These are phyloP conservation scores for Choloepus didactylus DNA, from an alignment of 2,797 vertebrate genomes.

Conservation along the genomic window DNA sequence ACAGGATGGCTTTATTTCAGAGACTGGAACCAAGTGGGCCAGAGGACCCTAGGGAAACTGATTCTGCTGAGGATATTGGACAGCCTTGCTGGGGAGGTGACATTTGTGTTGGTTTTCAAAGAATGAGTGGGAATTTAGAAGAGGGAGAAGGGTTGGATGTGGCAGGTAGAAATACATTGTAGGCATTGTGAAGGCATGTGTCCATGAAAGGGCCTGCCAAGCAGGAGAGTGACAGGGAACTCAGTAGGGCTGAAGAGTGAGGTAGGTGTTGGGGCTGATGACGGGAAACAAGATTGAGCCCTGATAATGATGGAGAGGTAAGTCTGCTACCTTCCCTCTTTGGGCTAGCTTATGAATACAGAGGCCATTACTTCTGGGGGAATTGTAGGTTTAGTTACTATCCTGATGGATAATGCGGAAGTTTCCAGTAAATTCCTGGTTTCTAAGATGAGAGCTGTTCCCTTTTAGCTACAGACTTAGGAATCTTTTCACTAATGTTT, in stretches of 20 bases:
- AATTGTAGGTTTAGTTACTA: background rate
- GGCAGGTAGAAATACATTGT: fast-evolving
- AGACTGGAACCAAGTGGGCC: background rate
- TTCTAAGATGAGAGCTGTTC: background rate
- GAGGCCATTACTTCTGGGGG: background rate
- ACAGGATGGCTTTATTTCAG: background rate
- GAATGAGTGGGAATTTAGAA: background rate
- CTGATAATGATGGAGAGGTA: fast-evolving
- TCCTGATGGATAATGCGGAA: background rate
- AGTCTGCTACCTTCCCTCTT: too few species aligned
- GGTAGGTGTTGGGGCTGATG: fast-evolving
- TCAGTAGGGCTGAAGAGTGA: background rate
- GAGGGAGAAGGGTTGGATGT: background rate
- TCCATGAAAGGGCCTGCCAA: background rate
- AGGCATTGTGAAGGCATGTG: background rate
- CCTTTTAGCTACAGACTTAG: background rate
- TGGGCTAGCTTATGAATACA: background rate
- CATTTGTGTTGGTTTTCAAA: background rate
- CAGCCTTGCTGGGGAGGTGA: background rate
- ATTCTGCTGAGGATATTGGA: background rate
- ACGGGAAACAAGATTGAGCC: background rate
- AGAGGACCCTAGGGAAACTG: background rate
- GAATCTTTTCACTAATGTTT: background rate
- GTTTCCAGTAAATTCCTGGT: background rate
- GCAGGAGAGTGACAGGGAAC: background rate